phyloP scores from a whole-genome alignment of 2,888 invertebrate genomes.

The Epistrophe eligans region DNA sequence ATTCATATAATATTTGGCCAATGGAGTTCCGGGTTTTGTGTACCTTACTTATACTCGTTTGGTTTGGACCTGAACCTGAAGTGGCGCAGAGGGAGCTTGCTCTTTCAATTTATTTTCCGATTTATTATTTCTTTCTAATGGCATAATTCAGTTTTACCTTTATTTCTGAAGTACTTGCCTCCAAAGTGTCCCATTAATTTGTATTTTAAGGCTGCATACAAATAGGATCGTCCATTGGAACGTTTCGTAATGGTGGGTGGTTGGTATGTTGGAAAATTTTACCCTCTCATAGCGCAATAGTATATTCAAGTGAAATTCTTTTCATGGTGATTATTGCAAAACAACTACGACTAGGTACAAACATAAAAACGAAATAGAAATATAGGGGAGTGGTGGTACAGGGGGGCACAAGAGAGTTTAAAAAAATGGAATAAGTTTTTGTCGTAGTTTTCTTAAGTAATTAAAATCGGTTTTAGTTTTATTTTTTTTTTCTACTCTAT shows the following conservation, averaged over 20 bases:
- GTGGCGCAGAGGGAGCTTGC: constrained; percentile 15
- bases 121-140: constrained; percentile 74
- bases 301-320: constrained; percentile 73
- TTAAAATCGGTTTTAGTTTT: constrained; percentile 59
- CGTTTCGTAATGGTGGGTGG: not conserved
- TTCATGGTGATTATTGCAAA: constrained; percentile 61
- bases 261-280: constrained; percentile 24
- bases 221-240: constrained; percentile 41
- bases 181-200: constrained; percentile 75
- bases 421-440: constrained; percentile 49
- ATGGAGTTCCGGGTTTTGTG: constrained; percentile 46
- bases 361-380: constrained; percentile 17
- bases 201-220: constrained; percentile 63
- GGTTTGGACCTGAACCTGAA: not conserved
- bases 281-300: constrained; percentile 40
- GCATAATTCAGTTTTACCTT: constrained; percentile 76
- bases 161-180: constrained; percentile 72
- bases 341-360: constrained; percentile 15
- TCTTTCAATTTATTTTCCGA: constrained; percentile 76
- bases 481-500: constrained; percentile 1
- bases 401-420: not conserved
- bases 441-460: constrained; percentile 75
- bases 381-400: not conserved
- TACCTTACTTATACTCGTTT: constrained; percentile 8
- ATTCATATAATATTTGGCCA: constrained; percentile 60